Conservation (phyloP, 2,797 vertebrate species). For the Chrysocyon brachyurus region DNA sequence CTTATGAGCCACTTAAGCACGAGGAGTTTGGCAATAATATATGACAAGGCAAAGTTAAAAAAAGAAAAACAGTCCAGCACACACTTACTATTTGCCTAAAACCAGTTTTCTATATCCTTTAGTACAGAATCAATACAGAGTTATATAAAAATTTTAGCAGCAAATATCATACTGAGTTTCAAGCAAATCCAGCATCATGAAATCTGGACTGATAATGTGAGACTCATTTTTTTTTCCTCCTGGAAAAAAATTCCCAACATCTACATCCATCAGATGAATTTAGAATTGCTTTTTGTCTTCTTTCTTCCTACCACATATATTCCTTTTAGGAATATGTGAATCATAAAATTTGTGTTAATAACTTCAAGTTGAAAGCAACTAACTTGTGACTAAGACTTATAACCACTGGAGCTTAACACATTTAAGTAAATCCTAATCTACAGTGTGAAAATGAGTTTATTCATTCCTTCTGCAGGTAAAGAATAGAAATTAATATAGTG, state of each 20-base stretch:
- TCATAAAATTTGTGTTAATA: conserved; percentile 32
- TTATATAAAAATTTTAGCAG: conserved; percentile 38
- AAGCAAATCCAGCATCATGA: conserved; percentile 30
- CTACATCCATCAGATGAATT: not conserved
- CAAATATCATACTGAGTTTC: conserved; percentile 39
- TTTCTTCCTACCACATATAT: not conserved
- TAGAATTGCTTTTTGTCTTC: conserved; percentile 21
- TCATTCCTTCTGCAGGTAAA: not conserved
- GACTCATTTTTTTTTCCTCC: not conserved
- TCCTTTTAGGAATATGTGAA: conserved; percentile 5
- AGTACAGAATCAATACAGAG: conserved; percentile 58
- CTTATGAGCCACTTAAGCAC: not conserved
- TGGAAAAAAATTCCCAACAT: not conserved
- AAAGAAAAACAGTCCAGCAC: not conserved
- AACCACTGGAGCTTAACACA: conserved; percentile 16
- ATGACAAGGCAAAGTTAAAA: not conserved
- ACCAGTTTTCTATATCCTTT: conserved; percentile 18
- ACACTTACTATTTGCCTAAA: conserved; percentile 52
- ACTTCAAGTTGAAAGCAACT: conserved; percentile 31
- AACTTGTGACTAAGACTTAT: conserved; percentile 25
- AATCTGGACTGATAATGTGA: not conserved
- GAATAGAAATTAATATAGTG: not conserved
- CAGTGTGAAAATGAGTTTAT: not conserved
- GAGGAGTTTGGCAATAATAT: not conserved
- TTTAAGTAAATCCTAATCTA: conserved; percentile 17